Evolutionary conservation across 1,140 invertebrate genomes (phyloP).

Genomic region (Prorops nasuta): DNA sequence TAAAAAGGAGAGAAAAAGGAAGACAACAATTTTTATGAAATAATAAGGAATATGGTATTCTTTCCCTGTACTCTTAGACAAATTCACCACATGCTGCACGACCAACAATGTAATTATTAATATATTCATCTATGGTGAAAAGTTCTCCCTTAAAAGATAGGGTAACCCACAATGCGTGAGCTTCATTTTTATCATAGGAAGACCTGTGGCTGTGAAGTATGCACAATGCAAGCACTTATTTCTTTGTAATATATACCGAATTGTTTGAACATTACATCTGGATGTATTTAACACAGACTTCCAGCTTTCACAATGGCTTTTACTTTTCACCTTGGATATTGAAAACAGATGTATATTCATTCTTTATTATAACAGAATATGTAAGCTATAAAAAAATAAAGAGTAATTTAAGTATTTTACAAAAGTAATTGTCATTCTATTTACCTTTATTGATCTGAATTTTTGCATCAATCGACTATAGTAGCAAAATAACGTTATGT

Average conservation of each 20-base stretch:
- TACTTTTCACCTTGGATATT: slow-evolving; percentile 11
- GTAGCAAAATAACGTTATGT: too few species aligned
- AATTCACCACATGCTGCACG: slow-evolving; percentile 3
- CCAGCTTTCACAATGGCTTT: slow-evolving; percentile 6
- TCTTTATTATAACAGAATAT: slow-evolving; percentile 13
- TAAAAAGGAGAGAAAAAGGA: too few species aligned
- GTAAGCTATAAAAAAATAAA: slow-evolving; percentile 16
- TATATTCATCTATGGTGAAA: slow-evolving; percentile 2
- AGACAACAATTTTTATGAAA: slow-evolving; percentile 6
- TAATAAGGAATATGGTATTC: slow-evolving; percentile 13
- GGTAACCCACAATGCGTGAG: not conserved
- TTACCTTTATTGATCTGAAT: not conserved
- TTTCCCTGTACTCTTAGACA: slow-evolving; percentile 29
- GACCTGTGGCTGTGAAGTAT: slow-evolving; percentile 1
- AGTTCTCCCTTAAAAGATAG: not conserved
- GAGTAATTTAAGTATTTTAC: slow-evolving; percentile 14
- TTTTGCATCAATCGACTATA: too few species aligned
- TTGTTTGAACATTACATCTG: not conserved
- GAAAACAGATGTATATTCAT: slow-evolving; percentile 12
- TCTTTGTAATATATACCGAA: slow-evolving; percentile 3
- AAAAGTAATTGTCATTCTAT: slow-evolving; percentile 7
- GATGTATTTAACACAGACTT: slow-evolving; percentile 1
- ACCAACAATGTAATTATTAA: slow-evolving; percentile 9
- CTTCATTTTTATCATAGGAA: not conserved
- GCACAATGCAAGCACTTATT: not conserved